These are phyloP conservation scores for Pheosia tremula DNA, from an alignment of 2,888 invertebrate species.

Conservation along the genomic window DNA sequence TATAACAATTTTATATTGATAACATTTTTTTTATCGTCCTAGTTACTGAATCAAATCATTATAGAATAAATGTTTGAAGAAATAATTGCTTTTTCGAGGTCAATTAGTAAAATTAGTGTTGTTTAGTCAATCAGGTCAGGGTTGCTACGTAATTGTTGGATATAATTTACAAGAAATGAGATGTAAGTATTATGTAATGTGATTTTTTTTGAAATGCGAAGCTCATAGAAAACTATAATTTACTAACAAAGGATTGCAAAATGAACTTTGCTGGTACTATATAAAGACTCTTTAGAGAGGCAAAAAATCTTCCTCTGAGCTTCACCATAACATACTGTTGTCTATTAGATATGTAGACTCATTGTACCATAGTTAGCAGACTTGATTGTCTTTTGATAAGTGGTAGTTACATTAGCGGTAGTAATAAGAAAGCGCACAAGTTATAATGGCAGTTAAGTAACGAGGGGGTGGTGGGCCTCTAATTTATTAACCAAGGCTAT, in stretches of 20 bases:
- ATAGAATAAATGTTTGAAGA: background rate
- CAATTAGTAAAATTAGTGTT: background rate
- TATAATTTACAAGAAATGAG: slow-evolving; percentile 9
- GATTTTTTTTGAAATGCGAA: no score
- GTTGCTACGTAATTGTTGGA: background rate
- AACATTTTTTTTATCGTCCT: slow-evolving; percentile 1
- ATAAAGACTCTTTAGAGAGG: no score
- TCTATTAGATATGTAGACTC: no score
- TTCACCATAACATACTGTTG: no score
- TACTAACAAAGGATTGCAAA: no score
- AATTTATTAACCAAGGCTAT: slow-evolving; percentile 81
- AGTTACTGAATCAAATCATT: background rate
- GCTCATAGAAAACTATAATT: no score
- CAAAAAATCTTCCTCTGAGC: no score
- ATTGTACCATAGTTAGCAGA: slow-evolving; percentile 4
- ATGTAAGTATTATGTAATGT: background rate
- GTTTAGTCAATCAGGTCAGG: background rate
- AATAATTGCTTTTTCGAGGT: slow-evolving; percentile 4
- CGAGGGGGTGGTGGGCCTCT: slow-evolving; percentile 64
- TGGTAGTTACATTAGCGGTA: slow-evolving; percentile 49
- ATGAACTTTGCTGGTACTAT: no score
- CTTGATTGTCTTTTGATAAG: slow-evolving; percentile 45
- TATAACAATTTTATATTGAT: background rate
- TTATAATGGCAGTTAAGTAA: slow-evolving; percentile 62
- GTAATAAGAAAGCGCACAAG: slow-evolving; percentile 58